Evolutionary conservation across 2,113 vertebrate species (phyloP).

Genomic region (Oplegnathus fasciatus): DNA sequence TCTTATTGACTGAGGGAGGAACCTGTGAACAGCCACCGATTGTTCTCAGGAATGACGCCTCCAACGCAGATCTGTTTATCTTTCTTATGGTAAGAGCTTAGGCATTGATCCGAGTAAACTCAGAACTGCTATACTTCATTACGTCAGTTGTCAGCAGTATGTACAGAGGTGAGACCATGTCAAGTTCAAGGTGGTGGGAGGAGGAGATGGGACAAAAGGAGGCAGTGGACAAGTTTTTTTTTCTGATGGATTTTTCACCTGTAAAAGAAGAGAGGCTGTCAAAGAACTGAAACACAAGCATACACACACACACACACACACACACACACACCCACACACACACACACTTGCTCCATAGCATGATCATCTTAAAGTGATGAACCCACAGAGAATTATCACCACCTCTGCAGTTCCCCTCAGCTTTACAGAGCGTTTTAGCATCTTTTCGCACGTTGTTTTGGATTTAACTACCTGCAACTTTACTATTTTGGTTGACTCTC

Average conservation of each 20-base stretch:
- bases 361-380: too few species aligned
- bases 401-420: too few species aligned
- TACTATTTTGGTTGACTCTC: too few species aligned
- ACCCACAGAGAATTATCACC: too few species aligned
- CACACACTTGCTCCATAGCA: too few species aligned
- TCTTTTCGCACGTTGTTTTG: too few species aligned
- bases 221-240: background rate
- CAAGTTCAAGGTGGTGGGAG: constrained; percentile 40
- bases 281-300: background rate
- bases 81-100: constrained; percentile 70
- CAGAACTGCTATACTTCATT: constrained; percentile 15
- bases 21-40: constrained; percentile 76
- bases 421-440: too few species aligned
- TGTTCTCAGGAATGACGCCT: constrained; percentile 78
- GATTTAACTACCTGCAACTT: too few species aligned
- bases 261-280: background rate
- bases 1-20: constrained; percentile 83
- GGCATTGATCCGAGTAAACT: constrained; percentile 79
- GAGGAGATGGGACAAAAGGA: constrained; percentile 7
- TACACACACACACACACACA: too few species aligned
- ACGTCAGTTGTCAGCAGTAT: constrained; percentile 31
- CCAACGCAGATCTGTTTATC: constrained; percentile 66
- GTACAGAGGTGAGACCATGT: constrained; percentile 47
- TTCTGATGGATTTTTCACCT: background rate
- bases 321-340: too few species aligned